Base-by-base conservation (phyloP, 1,140 invertebrate species). In the Drosophila mauritiana region DNA sequence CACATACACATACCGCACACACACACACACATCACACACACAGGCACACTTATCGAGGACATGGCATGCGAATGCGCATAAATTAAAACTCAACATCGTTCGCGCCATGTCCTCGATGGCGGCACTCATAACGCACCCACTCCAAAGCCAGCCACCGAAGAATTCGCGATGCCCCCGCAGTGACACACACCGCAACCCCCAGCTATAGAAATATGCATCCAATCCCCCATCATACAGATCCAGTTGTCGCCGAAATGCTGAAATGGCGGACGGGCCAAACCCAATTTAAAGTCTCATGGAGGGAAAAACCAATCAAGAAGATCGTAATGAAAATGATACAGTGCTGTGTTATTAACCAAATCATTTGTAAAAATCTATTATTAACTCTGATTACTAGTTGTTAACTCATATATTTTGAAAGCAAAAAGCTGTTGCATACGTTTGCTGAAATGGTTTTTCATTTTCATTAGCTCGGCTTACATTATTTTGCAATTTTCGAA, bases 71-170 rank as follows among this genome's bases (percentile, higher is more conserved):
- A 70, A 73, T 77, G 67, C 64, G 85, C 77, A 88, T 89, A 88
- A 89, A 89, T 88, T 88, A 88, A 88, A 89, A 88, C 64, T 75
- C 82, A 76, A 73, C 64, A 57, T 67, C 70, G 58, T 69, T 48
- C 46, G 62, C 64, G 42, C 37, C 57, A 48, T 65, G 76, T 75
- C 55, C 80, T 76, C 80, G 53, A 83, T 84, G 72, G 67, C 57
- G 73, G 63, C 67, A 80, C 82, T 81, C 82, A 86, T 78, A 86
- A 78, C 61, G 58, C 55, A 53, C 58, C 57, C 70, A 36, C 51
- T 36, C 51, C 62, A 36, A 51, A n/a, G 34, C 48, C 13, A 22
- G 22, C 37, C 17, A 37, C 0, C 51, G 20, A 22, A 22, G 20
- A 22, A 22, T 22, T 22, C 3, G 20, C 20, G 20, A 0, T 22